Conservation (phyloP, 2,113 vertebrate genomes). For the Craseonycteris thonglongyai region DNA sequence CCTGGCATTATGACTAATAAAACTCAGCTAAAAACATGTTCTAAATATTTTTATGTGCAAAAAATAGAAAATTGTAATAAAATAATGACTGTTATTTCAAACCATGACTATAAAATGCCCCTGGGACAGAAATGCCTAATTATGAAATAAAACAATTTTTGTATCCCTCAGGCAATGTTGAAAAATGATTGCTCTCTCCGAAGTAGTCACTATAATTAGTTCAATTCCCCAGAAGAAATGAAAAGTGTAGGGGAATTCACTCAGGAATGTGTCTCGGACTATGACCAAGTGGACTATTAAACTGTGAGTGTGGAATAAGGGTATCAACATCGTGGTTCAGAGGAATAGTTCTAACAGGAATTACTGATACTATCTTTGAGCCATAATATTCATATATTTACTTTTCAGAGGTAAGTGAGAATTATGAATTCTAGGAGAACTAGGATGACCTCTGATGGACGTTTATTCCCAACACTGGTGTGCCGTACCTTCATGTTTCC, state of each 20-base stretch:
- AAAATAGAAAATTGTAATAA: slow-evolving; percentile 69
- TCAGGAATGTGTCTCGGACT: slow-evolving; percentile 63
- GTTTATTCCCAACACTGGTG: not conserved
- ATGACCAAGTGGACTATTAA: slow-evolving; percentile 72
- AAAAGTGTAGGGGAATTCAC: slow-evolving; percentile 65
- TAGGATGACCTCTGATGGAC: not conserved
- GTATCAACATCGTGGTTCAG: slow-evolving; percentile 47
- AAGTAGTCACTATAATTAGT: slow-evolving; percentile 73
- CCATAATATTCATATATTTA: not conserved
- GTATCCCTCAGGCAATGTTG: slow-evolving; percentile 73
- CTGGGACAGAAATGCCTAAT: slow-evolving; percentile 73
- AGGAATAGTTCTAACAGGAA: slow-evolving; percentile 65
- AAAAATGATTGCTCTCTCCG: slow-evolving; percentile 73
- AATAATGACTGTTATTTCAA: slow-evolving; percentile 71
- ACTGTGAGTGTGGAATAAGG: slow-evolving; percentile 60
- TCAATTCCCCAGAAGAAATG: slow-evolving; percentile 70
- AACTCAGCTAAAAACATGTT: slow-evolving; percentile 62
- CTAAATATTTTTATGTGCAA: slow-evolving; percentile 71
- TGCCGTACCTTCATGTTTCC: not conserved
- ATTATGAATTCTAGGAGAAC: not conserved
- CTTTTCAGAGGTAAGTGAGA: not conserved
- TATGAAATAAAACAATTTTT: slow-evolving; percentile 76
- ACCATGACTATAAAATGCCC: slow-evolving; percentile 70
- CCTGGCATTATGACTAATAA: slow-evolving; percentile 60
- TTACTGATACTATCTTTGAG: slow-evolving; percentile 46